Percentiles rank a stretch among this genome's conserved stretches.
Conservation (phyloP, 2,888 invertebrate species). For the Keiferia lycopersicella region DNA sequence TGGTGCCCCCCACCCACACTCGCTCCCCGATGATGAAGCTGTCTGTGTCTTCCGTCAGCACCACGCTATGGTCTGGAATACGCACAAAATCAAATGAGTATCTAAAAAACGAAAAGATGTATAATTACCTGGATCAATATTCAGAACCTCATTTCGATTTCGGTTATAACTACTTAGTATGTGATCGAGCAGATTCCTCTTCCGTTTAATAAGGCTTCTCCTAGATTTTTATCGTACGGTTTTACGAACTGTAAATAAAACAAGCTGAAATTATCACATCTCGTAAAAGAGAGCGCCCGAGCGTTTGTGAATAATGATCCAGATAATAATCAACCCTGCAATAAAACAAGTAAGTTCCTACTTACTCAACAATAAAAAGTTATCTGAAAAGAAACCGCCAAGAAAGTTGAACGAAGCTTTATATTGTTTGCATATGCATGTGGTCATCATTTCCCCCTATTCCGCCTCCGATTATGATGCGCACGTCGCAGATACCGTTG, state of each 20-base stretch:
- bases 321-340: slow-evolving; percentile 12
- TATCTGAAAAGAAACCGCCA: slow-evolving; percentile 32
- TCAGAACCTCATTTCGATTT: not conserved
- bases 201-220: no score
- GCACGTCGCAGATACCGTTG: slow-evolving; percentile 66
- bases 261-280: not conserved
- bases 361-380: slow-evolving; percentile 21
- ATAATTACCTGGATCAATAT: not conserved
- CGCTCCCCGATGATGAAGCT: slow-evolving; percentile 97
- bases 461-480: slow-evolving; percentile 56
- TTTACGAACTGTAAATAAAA: no score
- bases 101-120: not conserved
- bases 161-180: no score
- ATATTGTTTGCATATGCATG: slow-evolving; percentile 58
- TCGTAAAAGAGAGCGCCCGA: not conserved
- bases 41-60: slow-evolving; percentile 94
- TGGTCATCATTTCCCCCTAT: slow-evolving; percentile 53
- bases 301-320: not conserved
- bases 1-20: slow-evolving; percentile 96
- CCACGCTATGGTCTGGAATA: slow-evolving; percentile 89
- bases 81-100: slow-evolving; percentile 24
- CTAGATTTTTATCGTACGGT: no score
- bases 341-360: slow-evolving; percentile 25
- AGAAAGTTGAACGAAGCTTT: slow-evolving; percentile 50
- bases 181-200: no score